Conservation (phyloP, 1,140 invertebrate genomes). For the Pachyrhynchus sulphureomaculatus region DNA sequence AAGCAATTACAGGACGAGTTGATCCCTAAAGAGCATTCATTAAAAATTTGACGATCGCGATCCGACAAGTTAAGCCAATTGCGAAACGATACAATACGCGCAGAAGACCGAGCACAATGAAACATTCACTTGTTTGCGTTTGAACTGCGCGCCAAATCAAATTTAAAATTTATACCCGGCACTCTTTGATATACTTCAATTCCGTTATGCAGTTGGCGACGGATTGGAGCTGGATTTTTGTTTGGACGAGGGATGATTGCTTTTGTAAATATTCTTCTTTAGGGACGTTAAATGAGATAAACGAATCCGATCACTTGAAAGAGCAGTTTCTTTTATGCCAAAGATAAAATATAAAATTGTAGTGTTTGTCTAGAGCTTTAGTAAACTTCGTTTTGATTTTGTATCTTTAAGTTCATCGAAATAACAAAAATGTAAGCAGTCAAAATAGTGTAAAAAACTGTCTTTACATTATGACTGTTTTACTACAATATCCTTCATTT, state of each 20-base stretch:
- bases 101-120: conserved; percentile 32
- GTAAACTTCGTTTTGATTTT: background rate
- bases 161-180: conserved; percentile 48
- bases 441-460: too few species aligned
- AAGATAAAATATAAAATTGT: background rate
- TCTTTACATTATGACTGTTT: too few species aligned
- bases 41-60: conserved; percentile 38
- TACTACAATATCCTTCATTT: too few species aligned
- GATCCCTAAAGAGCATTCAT: conserved; percentile 38
- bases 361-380: background rate
- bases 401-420: too few species aligned
- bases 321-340: background rate
- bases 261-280: conserved; percentile 45
- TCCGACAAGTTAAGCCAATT: conserved; percentile 48
- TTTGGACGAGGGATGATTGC: conserved; percentile 43
- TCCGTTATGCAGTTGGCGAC: conserved; percentile 41
- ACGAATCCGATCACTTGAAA: conserved; percentile 14
- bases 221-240: conserved; percentile 46
- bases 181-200: conserved; percentile 46
- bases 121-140: conserved; percentile 46
- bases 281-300: conserved; percentile 30
- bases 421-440: too few species aligned
- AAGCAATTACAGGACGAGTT: conserved; percentile 25
- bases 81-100: conserved; percentile 40
- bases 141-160: conserved; percentile 43